phyloP scores from a whole-genome alignment of 2,797 vertebrate genomes.

The Pantherophis vulpinus region DNA sequence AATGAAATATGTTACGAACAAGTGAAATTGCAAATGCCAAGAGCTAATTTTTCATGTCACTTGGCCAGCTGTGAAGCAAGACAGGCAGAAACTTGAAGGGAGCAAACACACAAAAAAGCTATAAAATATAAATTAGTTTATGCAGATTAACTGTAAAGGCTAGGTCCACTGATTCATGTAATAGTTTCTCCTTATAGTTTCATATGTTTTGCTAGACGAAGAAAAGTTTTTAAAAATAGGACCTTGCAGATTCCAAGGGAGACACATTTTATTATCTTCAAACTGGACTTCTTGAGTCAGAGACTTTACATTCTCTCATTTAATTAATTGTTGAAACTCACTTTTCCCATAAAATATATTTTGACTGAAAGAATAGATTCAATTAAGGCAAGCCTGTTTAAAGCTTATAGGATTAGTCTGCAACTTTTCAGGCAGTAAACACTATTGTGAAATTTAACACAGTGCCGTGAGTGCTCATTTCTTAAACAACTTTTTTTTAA shows the following conservation, averaged over 20 bases:
- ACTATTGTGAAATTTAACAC: not conserved
- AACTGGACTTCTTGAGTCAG: not conserved
- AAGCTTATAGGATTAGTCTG: not conserved
- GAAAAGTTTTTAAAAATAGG: constrained; percentile 49
- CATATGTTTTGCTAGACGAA: constrained; percentile 59
- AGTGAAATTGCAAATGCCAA: constrained; percentile 66
- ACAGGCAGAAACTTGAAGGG: constrained; percentile 59
- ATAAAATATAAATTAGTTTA: constrained; percentile 78
- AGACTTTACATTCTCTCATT: not conserved
- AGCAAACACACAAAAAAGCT: constrained; percentile 53
- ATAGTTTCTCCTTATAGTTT: constrained; percentile 88
- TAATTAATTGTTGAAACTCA: not conserved
- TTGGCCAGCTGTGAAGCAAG: constrained; percentile 67
- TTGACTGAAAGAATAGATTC: not conserved
- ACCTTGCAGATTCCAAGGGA: constrained; percentile 14
- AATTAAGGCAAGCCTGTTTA: not conserved
- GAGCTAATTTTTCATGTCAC: constrained; percentile 73
- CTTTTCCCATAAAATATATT: not conserved
- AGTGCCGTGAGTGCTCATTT: not conserved
- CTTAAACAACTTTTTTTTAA: not conserved
- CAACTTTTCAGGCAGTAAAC: not conserved
- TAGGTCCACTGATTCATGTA: constrained; percentile 90
- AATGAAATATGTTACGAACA: constrained; percentile 63
- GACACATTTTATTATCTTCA: constrained; percentile 5
- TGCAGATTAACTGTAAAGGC: constrained; percentile 80